Evolutionary conservation across 2,113 vertebrate genomes (phyloP), one percentile per base, ranked within the genome.

Genomic region (Coptodon rendalli): DNA sequence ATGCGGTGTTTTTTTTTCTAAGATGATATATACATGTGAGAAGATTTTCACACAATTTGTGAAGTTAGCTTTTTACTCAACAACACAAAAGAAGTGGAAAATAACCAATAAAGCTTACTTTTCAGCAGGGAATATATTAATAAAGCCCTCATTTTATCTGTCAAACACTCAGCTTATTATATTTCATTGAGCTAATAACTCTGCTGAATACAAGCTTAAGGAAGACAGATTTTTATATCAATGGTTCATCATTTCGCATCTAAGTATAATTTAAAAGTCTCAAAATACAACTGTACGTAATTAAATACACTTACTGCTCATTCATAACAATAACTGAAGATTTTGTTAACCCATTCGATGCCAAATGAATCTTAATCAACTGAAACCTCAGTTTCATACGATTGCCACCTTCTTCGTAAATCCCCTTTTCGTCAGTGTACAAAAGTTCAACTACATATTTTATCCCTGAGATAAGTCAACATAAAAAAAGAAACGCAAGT

Each of bases 351-450:
- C 66, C 38, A 71, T 43, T 71, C 43, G 66, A 27, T 71, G 38
- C 3, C 0, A 27, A 43, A 9, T 68, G n/a, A 68, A 68, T 68
- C 36, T 68, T 40, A 68, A 40, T 68, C 36, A 68, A 24, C 36
- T 68, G 34, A 68, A 68, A 68, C 36, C 19, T 68, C 36, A 12
- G 31, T 66, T 38, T 71, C 5, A 66, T 38, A 38, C 1, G 17
- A 38, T 66, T 6, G 34, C 10, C 31, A 38, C 61, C 17, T 66
- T 66, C 61, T 66, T 66, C 38, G 63, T 40, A 68, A 68, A 38
- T 6, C 11, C 4, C 11, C 63, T 40, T 68, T 68, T 40, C 0
- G n/a, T 68, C 7, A 68, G 63, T 40, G 11, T 40, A 40, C 0
- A 40, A 8, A 68, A 38, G 36, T 6, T 68, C n/a, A 68, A 14